phyloP scores from a whole-genome alignment of 1,140 invertebrate species.

The Trachymyrmex septentrionalis region DNA sequence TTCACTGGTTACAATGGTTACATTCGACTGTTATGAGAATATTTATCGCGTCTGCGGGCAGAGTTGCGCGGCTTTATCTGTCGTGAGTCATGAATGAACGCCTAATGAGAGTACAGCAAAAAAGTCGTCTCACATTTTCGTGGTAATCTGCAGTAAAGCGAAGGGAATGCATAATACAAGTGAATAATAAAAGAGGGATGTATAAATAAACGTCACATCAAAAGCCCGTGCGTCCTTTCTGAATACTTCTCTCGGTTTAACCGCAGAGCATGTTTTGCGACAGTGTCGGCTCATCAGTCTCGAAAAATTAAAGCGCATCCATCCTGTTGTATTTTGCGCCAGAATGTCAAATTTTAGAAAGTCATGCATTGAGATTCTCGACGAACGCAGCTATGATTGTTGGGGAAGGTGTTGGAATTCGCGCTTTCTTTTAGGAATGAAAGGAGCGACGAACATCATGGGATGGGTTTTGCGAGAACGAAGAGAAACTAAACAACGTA shows the following conservation, averaged over 20 bases:
- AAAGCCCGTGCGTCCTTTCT: slow-evolving; percentile 29
- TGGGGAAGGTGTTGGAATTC: neutral
- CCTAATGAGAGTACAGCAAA: slow-evolving; percentile 22
- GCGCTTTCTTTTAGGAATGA: slow-evolving; percentile 24
- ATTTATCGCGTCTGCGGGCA: neutral
- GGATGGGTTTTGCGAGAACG: neutral
- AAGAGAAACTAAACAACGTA: slow-evolving; percentile 19
- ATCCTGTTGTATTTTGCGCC: neutral
- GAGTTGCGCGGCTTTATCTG: neutral
- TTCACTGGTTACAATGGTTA: neutral
- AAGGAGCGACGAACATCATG: neutral
- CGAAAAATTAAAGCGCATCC: slow-evolving; percentile 52
- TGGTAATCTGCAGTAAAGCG: slow-evolving; percentile 15
- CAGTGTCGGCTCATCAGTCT: neutral
- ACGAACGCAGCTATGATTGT: neutral
- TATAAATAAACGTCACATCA: slow-evolving; percentile 40
- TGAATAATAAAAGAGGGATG: slow-evolving; percentile 42
- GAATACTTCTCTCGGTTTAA: slow-evolving; percentile 44
- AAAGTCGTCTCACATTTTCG: neutral
- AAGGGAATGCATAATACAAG: slow-evolving; percentile 51
- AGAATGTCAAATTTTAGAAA: slow-evolving; percentile 28
- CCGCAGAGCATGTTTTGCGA: slow-evolving; percentile 1
- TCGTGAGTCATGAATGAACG: neutral
- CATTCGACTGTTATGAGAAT: neutral
- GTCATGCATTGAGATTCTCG: slow-evolving; percentile 1